A percentile compares a stretch with the other conserved stretches of the same genome.
Evolutionary conservation across 2,888 invertebrate genomes (phyloP).

Genomic region (Agrotis exclamationis): DNA sequence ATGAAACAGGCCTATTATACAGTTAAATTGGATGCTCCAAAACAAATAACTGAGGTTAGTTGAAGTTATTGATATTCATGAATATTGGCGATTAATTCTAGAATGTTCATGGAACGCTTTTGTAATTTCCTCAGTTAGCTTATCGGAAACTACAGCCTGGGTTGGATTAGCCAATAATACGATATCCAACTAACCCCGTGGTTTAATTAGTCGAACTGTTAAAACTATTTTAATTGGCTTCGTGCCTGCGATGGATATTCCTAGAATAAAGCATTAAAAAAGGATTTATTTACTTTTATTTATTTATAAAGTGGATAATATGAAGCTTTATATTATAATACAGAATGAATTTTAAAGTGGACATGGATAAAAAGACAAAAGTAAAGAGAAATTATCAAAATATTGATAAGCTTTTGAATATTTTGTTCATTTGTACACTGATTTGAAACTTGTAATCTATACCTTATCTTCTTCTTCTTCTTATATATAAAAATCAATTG

Average conservation of each 20-base stretch:
- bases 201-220: not conserved
- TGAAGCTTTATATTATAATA: not conserved
- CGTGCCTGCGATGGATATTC: not conserved
- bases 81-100: constrained; percentile 5
- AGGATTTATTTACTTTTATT: not conserved
- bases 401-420: too few species aligned
- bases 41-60: constrained; percentile 15
- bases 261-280: not conserved
- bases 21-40: constrained; percentile 38
- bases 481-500: too few species aligned
- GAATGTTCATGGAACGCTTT: constrained; percentile 1
- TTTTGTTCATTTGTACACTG: too few species aligned
- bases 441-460: not conserved
- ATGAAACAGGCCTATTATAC: constrained; percentile 13
- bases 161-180: not conserved
- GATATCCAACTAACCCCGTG: not conserved
- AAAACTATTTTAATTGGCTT: constrained; percentile 5
- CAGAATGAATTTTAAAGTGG: too few species aligned
- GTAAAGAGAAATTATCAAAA: too few species aligned
- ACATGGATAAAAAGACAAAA: too few species aligned
- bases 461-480: too few species aligned
- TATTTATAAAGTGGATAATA: not conserved
- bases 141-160: constrained; percentile 4
- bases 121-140: not conserved
- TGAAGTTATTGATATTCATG: constrained; percentile 16